Base-by-base conservation (phyloP, 2,113 vertebrate species). In the Plectropomus leopardus region DNA sequence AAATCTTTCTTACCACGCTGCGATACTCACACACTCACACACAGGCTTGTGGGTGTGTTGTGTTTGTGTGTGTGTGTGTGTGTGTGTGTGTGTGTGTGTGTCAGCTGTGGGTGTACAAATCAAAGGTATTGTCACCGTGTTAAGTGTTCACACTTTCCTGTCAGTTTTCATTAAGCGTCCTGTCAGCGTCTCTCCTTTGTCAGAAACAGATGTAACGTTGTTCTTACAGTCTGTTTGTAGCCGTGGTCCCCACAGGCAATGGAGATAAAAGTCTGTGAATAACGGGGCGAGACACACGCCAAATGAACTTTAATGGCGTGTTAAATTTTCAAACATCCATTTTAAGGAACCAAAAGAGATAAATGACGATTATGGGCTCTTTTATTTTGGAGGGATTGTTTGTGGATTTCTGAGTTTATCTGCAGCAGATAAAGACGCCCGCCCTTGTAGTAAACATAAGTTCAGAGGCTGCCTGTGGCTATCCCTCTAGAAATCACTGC, bases 401-500 rank as follows among this genome's bases (percentile, higher is more conserved):
- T 21, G 30, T 59, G 28, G 44, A 60, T 73, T 60, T 72, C 16
- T 16, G 2, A 3, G 64, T 78, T 74, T 78, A 40, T 83, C 83
- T 79, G 72, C 83, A 23, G 85, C 78, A 80, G 75, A 86, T 79
- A 57, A 83, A 86, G 78, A 65, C 11, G 28, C 75, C 34, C 13
- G 70, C 42, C 61, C 51, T 74, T 15, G 65, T 88, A 74, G 82
- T 86, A 83, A 86, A 86, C 78, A 72, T 5, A 80, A 73, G 86
- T 87, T 88, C 78, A 86, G 71, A 84, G 78, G 74, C 74, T 51
- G 80, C 88, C 83, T 78, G 86, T 84, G 76, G 76, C 74, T 70
- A 59, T 86, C 72, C 84, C 84, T 70, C 83, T 51, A 82, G 88
- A 90, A 86, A 88, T 92, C 89, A 89, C 90, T 77, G 90, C 90